phyloP scores from a whole-genome alignment of 2,888 invertebrate species.

The Ferrisia virgata region DNA sequence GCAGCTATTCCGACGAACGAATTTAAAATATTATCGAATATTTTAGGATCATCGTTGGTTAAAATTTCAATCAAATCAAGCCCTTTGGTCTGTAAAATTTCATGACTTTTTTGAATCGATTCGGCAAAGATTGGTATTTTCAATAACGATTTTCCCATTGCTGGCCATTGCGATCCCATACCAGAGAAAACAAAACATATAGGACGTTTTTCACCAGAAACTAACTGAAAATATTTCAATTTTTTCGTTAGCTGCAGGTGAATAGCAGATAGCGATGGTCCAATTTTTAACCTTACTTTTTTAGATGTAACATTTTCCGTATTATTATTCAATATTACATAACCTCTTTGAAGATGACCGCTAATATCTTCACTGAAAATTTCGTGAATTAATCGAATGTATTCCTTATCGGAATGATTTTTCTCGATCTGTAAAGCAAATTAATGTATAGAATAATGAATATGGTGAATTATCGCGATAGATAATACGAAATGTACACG shows the following conservation, averaged over 20 bases:
- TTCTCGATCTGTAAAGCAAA: conserved; percentile 47
- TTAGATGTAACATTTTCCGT: background rate
- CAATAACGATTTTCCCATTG: conserved; percentile 67
- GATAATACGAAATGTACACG: too few species aligned
- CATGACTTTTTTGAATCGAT: conserved; percentile 61
- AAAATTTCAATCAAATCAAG: conserved; percentile 64
- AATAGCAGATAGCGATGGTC: background rate
- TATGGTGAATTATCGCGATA: too few species aligned
- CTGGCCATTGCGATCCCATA: conserved; percentile 72
- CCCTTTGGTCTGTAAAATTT: conserved; percentile 60
- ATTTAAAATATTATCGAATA: conserved; percentile 65
- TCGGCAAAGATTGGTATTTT: conserved; percentile 63
- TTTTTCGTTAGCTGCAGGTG: background rate
- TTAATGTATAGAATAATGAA: background rate
- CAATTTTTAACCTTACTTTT: background rate
- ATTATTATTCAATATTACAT: conserved; percentile 57
- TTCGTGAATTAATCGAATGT: conserved; percentile 47
- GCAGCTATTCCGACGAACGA: conserved; percentile 73
- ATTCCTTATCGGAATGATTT: conserved; percentile 48
- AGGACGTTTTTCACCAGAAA: conserved; percentile 53
- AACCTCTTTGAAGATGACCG: conserved; percentile 44
- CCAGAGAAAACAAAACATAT: conserved; percentile 70
- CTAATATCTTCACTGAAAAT: conserved; percentile 45
- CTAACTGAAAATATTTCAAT: background rate
- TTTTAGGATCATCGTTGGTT: conserved; percentile 60